Conservation (phyloP, 2,113 vertebrate species). For the Platysternon megacephalum region DNA sequence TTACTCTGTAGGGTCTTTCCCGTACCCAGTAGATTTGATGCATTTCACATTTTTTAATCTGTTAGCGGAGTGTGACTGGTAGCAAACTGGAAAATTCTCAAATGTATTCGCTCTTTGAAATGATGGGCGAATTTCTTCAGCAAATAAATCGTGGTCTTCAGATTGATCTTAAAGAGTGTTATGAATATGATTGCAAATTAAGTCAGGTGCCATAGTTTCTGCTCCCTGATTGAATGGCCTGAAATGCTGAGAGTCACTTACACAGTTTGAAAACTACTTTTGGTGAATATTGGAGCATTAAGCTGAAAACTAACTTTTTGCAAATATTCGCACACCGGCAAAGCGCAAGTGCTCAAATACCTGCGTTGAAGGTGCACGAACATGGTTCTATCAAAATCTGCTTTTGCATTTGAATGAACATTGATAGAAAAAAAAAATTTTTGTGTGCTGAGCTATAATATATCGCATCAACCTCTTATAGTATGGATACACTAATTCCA, state of each 20-base stretch:
- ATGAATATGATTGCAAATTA: neutral
- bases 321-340: neutral
- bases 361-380: neutral
- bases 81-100: neutral
- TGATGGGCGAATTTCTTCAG: neutral
- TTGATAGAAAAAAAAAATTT: neutral
- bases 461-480: neutral
- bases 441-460: neutral
- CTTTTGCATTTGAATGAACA: conserved; percentile 24
- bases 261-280: neutral
- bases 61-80: neutral
- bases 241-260: neutral
- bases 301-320: conserved; percentile 3
- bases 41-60: neutral
- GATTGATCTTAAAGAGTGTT: neutral
- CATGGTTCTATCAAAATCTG: neutral
- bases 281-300: neutral
- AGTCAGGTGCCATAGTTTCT: neutral
- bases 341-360: neutral
- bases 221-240: neutral
- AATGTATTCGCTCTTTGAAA: neutral
- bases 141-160: neutral
- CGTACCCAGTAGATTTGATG: neutral
- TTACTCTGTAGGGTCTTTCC: conserved; percentile 10
- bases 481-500: neutral